These are phyloP conservation scores for Vireo altiloquus DNA, from an alignment of 2,113 vertebrate genomes.

Conservation along the genomic window DNA sequence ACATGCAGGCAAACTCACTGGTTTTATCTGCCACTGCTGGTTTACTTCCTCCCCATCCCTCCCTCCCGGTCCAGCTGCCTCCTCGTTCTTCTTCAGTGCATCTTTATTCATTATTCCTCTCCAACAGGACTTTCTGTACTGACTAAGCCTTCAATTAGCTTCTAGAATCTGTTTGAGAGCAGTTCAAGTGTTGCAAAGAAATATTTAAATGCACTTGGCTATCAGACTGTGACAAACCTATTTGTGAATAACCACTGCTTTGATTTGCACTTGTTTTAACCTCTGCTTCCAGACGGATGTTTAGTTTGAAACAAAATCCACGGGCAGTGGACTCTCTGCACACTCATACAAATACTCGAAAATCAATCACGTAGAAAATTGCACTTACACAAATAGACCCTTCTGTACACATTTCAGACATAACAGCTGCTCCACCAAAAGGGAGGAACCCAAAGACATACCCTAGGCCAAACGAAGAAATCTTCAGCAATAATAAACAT, in stretches of 20 bases:
- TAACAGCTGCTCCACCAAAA: not conserved
- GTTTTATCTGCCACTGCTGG: not conserved
- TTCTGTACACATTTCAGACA: not conserved
- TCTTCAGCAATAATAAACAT: slow-evolving; percentile 13
- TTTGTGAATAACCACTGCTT: not conserved
- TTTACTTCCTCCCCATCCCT: not conserved
- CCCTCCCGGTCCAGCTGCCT: not conserved
- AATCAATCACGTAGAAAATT: slow-evolving; percentile 24
- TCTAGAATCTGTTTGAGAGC: not conserved
- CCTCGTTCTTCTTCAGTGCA: slow-evolving; percentile 40
- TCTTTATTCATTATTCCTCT: slow-evolving; percentile 11
- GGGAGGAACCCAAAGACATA: not conserved
- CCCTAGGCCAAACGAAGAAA: not conserved
- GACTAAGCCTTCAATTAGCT: not conserved
- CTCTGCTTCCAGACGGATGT: slow-evolving; percentile 19
- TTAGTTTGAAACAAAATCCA: slow-evolving; percentile 29
- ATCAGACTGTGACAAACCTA: slow-evolving; percentile 25
- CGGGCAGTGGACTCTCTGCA: not conserved
- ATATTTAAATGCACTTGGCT: not conserved
- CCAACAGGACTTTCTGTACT: slow-evolving; percentile 7
- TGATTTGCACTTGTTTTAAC: slow-evolving; percentile 20
- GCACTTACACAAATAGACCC: not conserved
- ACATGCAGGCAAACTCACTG: not conserved
- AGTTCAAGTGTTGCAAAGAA: not conserved
- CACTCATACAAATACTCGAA: slow-evolving; percentile 4